Base-by-base conservation (phyloP, 2,888 invertebrate species). In the Exocentrus adspersus region DNA sequence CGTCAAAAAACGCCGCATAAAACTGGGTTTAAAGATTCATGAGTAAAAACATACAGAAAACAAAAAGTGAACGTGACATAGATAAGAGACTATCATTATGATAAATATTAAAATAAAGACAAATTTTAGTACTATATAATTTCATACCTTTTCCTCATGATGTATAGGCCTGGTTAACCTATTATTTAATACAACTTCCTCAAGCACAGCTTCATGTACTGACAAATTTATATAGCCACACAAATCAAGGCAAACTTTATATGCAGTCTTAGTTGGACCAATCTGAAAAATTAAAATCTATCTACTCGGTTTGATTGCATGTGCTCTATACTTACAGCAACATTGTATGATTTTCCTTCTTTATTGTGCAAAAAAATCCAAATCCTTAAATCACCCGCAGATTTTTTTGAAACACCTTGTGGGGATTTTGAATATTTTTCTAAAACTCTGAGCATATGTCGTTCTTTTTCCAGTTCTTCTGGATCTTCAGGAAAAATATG, bases 401-500 rank as follows among this genome's bases (percentile, higher is more conserved):
- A 87, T 0, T 86, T 87, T 0, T 87, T 84, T 56, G 87, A 82
- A 0, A 88, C 85, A 2, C 86, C 85, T 79, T 88, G 87, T 5
- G 88, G 86, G 0, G 87, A 85, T 17, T 87, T 86, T 60, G 90
- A 86, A 72, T 91, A 91, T 42, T 79, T 78, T 81, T 91, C 88
- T 50, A 95, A 84, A 1, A 93, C 91, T 62, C 88, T 85, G 52
- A 92, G 82, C 82, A 95, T 93, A 56, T 90, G 88, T 53, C 89
- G 88, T 78, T 95, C 95, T 58, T 90, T 87, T 58, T 89, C 88
- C 53, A 88, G 81, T 83, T 95, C 94, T 1, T 87, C 88, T 0
- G 87, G 87, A n/a, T 91, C 90, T 46, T 93, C 87, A 73, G 92
- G 90, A 84, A 95, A 96, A n/a, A 96, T 86, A 65, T 88, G 85